Evolutionary conservation across 2,888 invertebrate genomes (phyloP).

Genomic region (Macrophya alboannulata): DNA sequence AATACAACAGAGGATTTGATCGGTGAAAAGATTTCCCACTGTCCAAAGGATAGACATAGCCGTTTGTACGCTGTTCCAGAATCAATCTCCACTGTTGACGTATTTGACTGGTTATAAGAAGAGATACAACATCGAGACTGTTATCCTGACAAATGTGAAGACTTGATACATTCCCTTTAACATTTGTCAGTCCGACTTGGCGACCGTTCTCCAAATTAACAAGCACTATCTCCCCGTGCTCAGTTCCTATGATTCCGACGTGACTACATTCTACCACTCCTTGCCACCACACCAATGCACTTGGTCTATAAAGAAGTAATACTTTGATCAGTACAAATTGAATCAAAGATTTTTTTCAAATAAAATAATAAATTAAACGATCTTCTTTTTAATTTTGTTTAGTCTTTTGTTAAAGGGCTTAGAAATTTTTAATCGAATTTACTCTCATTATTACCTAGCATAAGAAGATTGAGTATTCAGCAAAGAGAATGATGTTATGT

Average conservation of each 20-base stretch:
- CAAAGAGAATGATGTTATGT: slow-evolving; percentile 82
- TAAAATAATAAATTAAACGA: neutral
- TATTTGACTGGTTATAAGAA: slow-evolving; percentile 88
- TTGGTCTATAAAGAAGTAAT: slow-evolving; percentile 70
- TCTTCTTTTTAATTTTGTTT: neutral
- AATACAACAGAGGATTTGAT: slow-evolving; percentile 64
- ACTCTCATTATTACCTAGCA: slow-evolving; percentile 68
- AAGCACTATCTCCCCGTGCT: slow-evolving; percentile 84
- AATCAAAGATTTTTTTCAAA: neutral
- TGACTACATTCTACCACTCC: slow-evolving; percentile 73
- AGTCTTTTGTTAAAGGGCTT: neutral
- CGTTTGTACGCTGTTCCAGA: slow-evolving; percentile 89
- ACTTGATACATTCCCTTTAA: slow-evolving; percentile 84
- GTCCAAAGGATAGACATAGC: slow-evolving; percentile 86
- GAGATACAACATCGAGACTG: slow-evolving; percentile 83
- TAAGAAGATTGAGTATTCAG: slow-evolving; percentile 74
- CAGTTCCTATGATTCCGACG: slow-evolving; percentile 78
- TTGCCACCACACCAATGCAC: slow-evolving; percentile 78
- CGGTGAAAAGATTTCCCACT: slow-evolving; percentile 63
- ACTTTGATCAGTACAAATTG: neutral
- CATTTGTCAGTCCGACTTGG: slow-evolving; percentile 85
- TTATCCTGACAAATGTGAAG: slow-evolving; percentile 89
- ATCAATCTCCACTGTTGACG: slow-evolving; percentile 92
- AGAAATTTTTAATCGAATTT: neutral
- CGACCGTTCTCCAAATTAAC: slow-evolving; percentile 88